Evolutionary conservation across 2,113 vertebrate genomes (phyloP).

Genomic region (Thryonomys swinderianus): DNA sequence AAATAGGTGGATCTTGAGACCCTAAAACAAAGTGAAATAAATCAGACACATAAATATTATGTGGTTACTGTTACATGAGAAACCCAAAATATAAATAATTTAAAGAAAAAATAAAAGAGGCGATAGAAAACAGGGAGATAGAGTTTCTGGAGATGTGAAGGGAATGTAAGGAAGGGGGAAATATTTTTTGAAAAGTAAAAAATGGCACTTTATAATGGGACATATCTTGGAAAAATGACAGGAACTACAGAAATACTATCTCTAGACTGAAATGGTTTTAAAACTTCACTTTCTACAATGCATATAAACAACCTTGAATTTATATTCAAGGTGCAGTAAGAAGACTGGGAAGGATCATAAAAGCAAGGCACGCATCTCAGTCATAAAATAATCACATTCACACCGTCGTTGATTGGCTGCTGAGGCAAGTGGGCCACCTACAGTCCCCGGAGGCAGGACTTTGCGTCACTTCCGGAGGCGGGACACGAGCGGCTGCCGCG

Average conservation of each 20-base stretch:
- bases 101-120: background rate
- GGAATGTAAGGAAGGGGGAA: background rate
- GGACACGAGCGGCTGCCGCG: rapidly evolving
- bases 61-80: background rate
- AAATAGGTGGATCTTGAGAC: background rate
- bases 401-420: conserved; percentile 17
- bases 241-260: background rate
- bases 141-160: background rate
- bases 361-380: rapidly evolving
- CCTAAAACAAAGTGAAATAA: background rate
- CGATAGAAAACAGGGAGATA: background rate
- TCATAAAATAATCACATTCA: rapidly evolving
- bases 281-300: background rate
- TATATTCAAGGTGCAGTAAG: background rate
- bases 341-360: background rate
- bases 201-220: background rate
- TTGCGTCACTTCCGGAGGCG: conserved; percentile 61
- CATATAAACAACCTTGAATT: background rate
- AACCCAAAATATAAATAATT: background rate
- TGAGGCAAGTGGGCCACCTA: rapidly evolving
- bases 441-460: rapidly evolving
- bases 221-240: background rate
- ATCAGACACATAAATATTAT: background rate
- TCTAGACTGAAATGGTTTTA: background rate
- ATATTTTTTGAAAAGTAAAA: background rate